phyloP scores from a whole-genome alignment of 92 coral and sea anemone species.

The Epizoanthus illoricatus region DNA sequence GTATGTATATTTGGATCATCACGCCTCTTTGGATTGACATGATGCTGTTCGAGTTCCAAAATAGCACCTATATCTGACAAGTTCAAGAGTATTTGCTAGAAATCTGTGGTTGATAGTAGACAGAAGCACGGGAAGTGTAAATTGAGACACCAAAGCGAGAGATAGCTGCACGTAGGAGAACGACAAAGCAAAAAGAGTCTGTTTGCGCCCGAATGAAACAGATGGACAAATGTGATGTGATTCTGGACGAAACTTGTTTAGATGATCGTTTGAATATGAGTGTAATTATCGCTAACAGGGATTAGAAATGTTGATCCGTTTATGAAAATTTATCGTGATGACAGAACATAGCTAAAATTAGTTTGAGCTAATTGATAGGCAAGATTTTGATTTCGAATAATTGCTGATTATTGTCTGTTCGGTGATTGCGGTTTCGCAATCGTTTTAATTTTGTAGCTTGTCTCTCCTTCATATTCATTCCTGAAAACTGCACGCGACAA shows the following conservation, averaged over 20 bases:
- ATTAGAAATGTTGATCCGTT: constrained; percentile 64
- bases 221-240: constrained; percentile 5
- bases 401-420: constrained; percentile 60
- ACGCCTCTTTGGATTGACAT: constrained; percentile 22
- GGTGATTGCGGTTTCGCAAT: constrained; percentile 38
- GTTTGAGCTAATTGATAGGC: constrained; percentile 63
- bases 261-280: constrained; percentile 38
- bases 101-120: constrained; percentile 8
- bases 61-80: constrained; percentile 24
- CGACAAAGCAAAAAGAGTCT: background rate
- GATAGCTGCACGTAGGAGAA: constrained; percentile 38
- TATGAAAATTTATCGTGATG: constrained; percentile 62
- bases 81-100: constrained; percentile 12
- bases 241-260: constrained; percentile 26
- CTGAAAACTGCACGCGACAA: background rate
- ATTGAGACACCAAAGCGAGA: constrained; percentile 4
- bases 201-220: background rate
- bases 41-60: constrained; percentile 17
- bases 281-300: constrained; percentile 62
- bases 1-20: constrained; percentile 8
- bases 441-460: background rate
- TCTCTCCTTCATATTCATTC: background rate
- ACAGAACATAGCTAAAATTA: constrained; percentile 62
- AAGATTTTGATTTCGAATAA: constrained; percentile 54
- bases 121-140: constrained; percentile 9